phyloP scores from a whole-genome alignment of 1,140 invertebrate genomes.

The Propsilocerus akamusi region DNA sequence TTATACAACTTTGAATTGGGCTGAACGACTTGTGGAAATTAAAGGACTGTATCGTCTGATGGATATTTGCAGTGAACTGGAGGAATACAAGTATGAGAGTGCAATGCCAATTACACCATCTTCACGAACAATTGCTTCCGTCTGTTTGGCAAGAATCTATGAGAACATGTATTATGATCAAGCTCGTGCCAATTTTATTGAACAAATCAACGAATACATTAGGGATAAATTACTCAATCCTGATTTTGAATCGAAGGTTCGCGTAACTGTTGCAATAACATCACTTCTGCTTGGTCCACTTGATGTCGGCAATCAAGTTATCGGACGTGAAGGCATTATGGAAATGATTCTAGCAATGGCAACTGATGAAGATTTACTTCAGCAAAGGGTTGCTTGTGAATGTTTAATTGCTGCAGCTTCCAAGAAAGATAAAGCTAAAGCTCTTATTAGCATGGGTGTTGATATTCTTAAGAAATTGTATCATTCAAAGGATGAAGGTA shows the following conservation, averaged over 20 bases:
- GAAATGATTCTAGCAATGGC: constrained; percentile 98
- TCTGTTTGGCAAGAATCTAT: constrained; percentile 73
- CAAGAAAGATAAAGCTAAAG: constrained; percentile 91
- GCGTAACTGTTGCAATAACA: constrained; percentile 77
- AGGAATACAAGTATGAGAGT: constrained; percentile 80
- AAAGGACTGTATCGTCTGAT: constrained; percentile 61
- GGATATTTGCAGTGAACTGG: constrained; percentile 77
- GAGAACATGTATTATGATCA: constrained; percentile 89
- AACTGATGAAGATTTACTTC: constrained; percentile 58
- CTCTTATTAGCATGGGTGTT: constrained; percentile 79
- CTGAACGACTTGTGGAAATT: constrained; percentile 65
- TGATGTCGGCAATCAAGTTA: constrained; percentile 83
- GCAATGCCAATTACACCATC: constrained; percentile 74
- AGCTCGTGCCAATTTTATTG: constrained; percentile 52
- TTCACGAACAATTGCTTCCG: constrained; percentile 71
- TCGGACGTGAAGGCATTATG: constrained; percentile 82
- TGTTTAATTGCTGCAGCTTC: constrained; percentile 90
- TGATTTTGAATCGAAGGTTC: constrained; percentile 78
- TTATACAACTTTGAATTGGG: constrained; percentile 68
- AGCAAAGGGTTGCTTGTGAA: constrained; percentile 89
- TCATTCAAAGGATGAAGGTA: constrained; percentile 74
- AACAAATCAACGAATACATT: constrained; percentile 71
- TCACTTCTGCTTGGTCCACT: constrained; percentile 77
- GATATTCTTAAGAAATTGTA: constrained; percentile 91
- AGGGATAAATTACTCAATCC: constrained; percentile 70